These are phyloP conservation scores for Anolis carolinensis DNA, from an alignment of 2,113 vertebrate genomes.

Conservation along the genomic window DNA sequence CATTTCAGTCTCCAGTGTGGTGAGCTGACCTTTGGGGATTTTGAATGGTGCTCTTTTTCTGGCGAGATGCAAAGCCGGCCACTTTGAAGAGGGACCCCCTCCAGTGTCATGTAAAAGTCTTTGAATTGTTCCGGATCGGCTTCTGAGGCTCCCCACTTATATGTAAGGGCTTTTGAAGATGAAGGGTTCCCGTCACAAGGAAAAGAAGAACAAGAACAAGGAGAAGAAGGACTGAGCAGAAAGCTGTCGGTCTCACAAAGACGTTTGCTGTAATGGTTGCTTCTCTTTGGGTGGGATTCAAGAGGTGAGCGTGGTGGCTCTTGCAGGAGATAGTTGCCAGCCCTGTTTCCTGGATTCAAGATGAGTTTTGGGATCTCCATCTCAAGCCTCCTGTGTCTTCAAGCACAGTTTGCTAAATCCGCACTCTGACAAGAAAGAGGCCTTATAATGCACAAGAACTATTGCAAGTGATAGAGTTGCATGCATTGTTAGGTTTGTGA, in stretches of 20 bases:
- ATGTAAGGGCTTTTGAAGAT: slow-evolving; percentile 61
- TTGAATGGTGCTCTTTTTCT: slow-evolving; percentile 61
- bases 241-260: slow-evolving; percentile 52
- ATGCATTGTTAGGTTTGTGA: not conserved
- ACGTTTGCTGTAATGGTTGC: slow-evolving; percentile 46
- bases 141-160: slow-evolving; percentile 61
- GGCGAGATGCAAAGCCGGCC: slow-evolving; percentile 43
- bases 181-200: slow-evolving; percentile 55
- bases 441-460: not conserved
- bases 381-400: not conserved
- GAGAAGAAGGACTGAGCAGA: slow-evolving; percentile 60
- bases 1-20: slow-evolving; percentile 63
- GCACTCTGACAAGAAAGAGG: not conserved
- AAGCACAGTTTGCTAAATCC: not conserved
- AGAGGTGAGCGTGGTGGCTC: slow-evolving; percentile 31
- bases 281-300: slow-evolving; percentile 54
- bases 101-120: slow-evolving; percentile 65
- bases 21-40: slow-evolving; percentile 62
- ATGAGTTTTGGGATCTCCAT: not conserved
- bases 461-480: not conserved
- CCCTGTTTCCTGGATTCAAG: slow-evolving; percentile 16
- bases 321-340: not conserved
- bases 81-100: slow-evolving; percentile 67
- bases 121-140: slow-evolving; percentile 64
- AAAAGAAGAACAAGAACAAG: slow-evolving; percentile 62